Conservation (phyloP, 1,140 invertebrate genomes). For the Drosophila malerkotliana region DNA sequence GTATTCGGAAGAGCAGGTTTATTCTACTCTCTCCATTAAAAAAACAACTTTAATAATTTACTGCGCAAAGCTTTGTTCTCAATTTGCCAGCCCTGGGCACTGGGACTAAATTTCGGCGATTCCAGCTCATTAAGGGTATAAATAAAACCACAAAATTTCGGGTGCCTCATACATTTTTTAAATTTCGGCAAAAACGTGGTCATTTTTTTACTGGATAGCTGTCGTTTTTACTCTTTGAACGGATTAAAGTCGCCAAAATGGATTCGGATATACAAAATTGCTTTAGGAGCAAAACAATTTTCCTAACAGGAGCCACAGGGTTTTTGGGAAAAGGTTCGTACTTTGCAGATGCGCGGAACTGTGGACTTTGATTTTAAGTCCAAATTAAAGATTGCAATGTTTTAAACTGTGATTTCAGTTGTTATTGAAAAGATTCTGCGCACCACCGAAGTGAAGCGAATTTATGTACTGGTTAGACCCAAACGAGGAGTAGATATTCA, state of each 20-base stretch:
- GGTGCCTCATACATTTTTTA: neutral
- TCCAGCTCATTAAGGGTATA: neutral
- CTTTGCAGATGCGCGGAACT: too few relatives aligned
- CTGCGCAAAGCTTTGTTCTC: neutral
- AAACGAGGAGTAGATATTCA: constrained; percentile 90
- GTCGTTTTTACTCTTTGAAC: neutral
- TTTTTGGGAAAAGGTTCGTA: constrained; percentile 52
- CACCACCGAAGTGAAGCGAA: constrained; percentile 88
- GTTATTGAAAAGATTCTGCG: constrained; percentile 92
- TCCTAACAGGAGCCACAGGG: constrained; percentile 49
- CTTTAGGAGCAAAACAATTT: constrained; percentile 46
- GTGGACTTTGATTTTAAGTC: neutral
- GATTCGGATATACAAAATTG: constrained; percentile 44
- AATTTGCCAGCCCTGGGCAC: neutral
- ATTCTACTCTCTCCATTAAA: neutral
- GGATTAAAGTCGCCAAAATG: constrained; percentile 15
- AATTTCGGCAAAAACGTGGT: neutral
- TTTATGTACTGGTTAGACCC: constrained; percentile 90
- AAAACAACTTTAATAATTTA: neutral
- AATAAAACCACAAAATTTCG: neutral
- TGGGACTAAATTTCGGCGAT: neutral
- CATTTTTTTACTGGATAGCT: neutral
- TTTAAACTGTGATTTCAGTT: constrained; percentile 64
- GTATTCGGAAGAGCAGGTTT: neutral
- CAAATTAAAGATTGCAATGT: neutral